Base-by-base conservation (phyloP, 2,888 invertebrate species). In the Drosophila pseudotalamancana region DNA sequence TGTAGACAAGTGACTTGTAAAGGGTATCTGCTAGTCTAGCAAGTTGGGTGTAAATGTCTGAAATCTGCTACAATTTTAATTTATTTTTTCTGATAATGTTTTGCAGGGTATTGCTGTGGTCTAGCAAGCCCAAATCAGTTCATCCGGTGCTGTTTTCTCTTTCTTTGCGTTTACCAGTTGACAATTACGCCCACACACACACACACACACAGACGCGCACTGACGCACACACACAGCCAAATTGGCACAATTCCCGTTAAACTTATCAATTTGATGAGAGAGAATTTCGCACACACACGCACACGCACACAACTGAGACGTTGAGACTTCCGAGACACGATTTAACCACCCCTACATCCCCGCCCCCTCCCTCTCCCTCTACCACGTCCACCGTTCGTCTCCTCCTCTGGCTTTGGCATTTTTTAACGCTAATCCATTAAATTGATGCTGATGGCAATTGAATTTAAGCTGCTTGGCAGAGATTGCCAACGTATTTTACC, bases 191-290 rank as follows among this genome's bases (percentile, higher is more conserved):
- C 9, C 56, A 14, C 40, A 21, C 43, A 42, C 23, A 37, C 29
- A 25, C 31, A 1, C 42, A 23, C 23, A 35, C 43, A 32, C 55
- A 37, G 48, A 19, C 51, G 25, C 42, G 31, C 43, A 16, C 53
- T 21, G 42, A 34, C 63, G 25, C 51, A 29, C 34, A 37, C 27
- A 40, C 43, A 32, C 50, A 46, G 31, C 56, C 67, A 87, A 86
- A 87, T 86, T 87, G 86, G 79, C 86, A 84, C 86, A 87, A 82
- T 84, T 87, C 84, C 75, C 70, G 74, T 72, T 87, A 81, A 87
- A 85, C 86, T 85, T 83, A 85, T 86, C 81, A 83, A 79, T 82
- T 84, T 82, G 86, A 79, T 79, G 77, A 72, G 72, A 63, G 67
- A 67, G 51, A 60, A 55, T 69, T 66, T 66, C 51, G 32, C 57